These are phyloP conservation scores for Amphipyra tragopoginis DNA, from an alignment of 2,888 invertebrate species.

Conservation along the genomic window DNA sequence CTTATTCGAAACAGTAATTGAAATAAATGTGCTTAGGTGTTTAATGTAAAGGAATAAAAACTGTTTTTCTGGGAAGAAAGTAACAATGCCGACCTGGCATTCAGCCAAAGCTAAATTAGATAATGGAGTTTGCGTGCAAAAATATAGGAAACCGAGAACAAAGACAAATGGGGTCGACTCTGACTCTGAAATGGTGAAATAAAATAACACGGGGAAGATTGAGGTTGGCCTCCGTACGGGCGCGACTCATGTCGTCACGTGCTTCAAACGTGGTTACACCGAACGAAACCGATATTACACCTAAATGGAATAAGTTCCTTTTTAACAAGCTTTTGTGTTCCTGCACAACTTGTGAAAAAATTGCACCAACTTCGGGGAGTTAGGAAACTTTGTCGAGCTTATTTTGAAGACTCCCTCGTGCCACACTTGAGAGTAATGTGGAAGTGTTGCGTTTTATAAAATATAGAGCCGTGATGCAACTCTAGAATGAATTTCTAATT, in stretches of 20 bases:
- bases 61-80: conserved; percentile 84
- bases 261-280: conserved; percentile 66
- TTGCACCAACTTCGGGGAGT: conserved; percentile 53
- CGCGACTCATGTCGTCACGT: conserved; percentile 70
- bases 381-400: conserved; percentile 52
- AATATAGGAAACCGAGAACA: conserved; percentile 90
- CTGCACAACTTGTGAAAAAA: conserved; percentile 52
- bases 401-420: conserved; percentile 56
- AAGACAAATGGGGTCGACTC: conserved; percentile 89
- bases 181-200: conserved; percentile 85
- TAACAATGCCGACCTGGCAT: conserved; percentile 88
- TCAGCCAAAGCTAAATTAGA: conserved; percentile 90
- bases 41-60: conserved; percentile 85
- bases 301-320: conserved; percentile 60
- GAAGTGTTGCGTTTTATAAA: conserved; percentile 51
- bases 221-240: conserved; percentile 69
- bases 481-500: conserved; percentile 21
- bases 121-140: conserved; percentile 90
- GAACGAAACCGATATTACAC: conserved; percentile 64
- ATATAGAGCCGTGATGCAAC: conserved; percentile 26
- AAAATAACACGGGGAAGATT: conserved; percentile 84
- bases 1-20: conserved; percentile 72
- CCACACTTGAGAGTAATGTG: conserved; percentile 47
- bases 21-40: conserved; percentile 84
- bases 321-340: conserved; percentile 55